Conservation (phyloP, 2,888 invertebrate genomes). For the Monoplex corrugatus region DNA sequence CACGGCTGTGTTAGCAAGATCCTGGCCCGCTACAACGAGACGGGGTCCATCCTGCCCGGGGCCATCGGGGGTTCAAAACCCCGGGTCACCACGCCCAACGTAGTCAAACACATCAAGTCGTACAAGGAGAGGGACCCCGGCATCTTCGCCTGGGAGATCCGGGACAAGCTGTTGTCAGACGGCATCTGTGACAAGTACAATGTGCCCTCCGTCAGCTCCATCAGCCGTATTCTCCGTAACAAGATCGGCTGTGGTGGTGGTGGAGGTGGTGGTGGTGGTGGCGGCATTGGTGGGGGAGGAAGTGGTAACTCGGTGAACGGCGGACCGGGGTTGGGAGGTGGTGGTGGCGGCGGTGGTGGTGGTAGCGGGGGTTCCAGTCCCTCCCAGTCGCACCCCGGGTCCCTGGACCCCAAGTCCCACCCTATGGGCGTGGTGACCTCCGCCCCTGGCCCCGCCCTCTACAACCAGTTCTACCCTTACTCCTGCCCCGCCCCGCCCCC, state of each 20-base stretch:
- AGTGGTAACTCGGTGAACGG: conserved; percentile 47
- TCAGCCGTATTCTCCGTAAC: conserved; percentile 96
- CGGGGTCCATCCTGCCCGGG: conserved; percentile 96
- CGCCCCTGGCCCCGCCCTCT: conserved; percentile 65
- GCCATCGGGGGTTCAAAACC: conserved; percentile 98
- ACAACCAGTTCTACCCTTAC: conserved; percentile 76
- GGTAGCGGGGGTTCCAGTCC: conserved; percentile 55
- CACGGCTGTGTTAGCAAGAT: conserved; percentile 98
- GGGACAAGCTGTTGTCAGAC: conserved; percentile 94
- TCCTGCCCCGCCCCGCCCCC: conserved; percentile 71
- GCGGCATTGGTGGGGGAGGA: conserved; percentile 51
- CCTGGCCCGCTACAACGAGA: conserved; percentile 88
- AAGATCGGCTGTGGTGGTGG: conserved; percentile 86
- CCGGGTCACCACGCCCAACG: conserved; percentile 95
- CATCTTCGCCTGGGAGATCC: conserved; percentile 98
- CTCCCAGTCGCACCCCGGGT: conserved; percentile 50
- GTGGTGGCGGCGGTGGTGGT: conserved; percentile 64
- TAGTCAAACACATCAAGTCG: conserved; percentile 94
- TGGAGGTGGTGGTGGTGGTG: conserved; percentile 55
- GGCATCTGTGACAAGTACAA: conserved; percentile 98
- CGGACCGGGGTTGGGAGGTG: conserved; percentile 82
- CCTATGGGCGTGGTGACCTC: conserved; percentile 48
- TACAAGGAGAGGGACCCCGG: conserved; percentile 96
- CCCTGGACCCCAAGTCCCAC: conserved; percentile 61
- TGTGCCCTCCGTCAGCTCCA: conserved; percentile 98